phyloP scores from a whole-genome alignment of 2,888 invertebrate genomes.

The Thecophora atra region DNA sequence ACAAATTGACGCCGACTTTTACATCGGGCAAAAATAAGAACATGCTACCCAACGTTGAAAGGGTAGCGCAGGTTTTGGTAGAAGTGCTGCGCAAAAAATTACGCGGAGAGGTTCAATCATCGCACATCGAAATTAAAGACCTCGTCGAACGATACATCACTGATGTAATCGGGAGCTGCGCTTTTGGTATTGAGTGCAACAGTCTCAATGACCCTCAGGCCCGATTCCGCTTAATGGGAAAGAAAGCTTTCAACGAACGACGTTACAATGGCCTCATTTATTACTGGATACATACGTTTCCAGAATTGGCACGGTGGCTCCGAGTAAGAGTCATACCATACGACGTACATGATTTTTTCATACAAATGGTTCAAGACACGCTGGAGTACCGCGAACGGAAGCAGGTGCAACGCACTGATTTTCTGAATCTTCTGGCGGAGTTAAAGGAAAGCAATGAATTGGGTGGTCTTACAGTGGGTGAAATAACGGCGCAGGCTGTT shows the following conservation, averaged over 20 bases:
- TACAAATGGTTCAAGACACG: slow-evolving; percentile 60
- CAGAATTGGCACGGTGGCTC: slow-evolving; percentile 48
- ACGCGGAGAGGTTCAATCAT: slow-evolving; percentile 31
- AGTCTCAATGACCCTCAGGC: slow-evolving; percentile 63
- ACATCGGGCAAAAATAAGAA: slow-evolving; percentile 68
- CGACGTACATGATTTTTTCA: slow-evolving; percentile 55
- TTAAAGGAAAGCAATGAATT: slow-evolving; percentile 54
- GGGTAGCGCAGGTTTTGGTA: slow-evolving; percentile 57
- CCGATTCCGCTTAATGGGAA: slow-evolving; percentile 59
- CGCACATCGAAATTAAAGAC: slow-evolving; percentile 63
- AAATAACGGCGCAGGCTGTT: slow-evolving; percentile 69
- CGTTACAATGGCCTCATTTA: slow-evolving; percentile 49
- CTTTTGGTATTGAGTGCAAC: slow-evolving; percentile 67
- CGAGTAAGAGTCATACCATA: slow-evolving; percentile 48
- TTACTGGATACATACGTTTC: slow-evolving; percentile 50
- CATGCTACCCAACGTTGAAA: slow-evolving; percentile 65
- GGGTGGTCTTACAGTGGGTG: slow-evolving; percentile 63
- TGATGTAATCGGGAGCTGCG: slow-evolving; percentile 68
- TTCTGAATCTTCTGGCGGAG: slow-evolving; percentile 68
- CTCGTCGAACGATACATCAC: slow-evolving; percentile 66
- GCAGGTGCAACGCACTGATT: slow-evolving; percentile 66
- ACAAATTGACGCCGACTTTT: slow-evolving; percentile 67
- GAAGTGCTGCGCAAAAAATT: slow-evolving; percentile 47
- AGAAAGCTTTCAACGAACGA: slow-evolving; percentile 47
- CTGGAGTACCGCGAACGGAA: slow-evolving; percentile 61